Evolutionary conservation across 2,888 invertebrate genomes (phyloP).

Genomic region (Conistra vaccinii): DNA sequence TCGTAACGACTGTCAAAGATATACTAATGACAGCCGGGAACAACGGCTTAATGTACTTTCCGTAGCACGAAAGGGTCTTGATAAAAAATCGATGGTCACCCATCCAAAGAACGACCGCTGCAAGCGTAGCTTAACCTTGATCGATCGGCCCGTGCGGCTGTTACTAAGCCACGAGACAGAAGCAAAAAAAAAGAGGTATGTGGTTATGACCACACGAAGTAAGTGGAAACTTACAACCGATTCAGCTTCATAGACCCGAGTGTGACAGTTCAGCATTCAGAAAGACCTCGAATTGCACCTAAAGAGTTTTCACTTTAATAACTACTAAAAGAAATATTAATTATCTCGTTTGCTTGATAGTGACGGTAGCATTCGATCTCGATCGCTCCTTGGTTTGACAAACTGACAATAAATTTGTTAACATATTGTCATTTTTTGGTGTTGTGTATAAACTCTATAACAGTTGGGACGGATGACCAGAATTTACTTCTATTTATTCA

Average conservation of each 20-base stretch:
- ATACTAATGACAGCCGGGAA: background rate
- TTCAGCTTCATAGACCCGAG: too few relatives aligned
- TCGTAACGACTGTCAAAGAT: background rate
- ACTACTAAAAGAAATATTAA: too few relatives aligned
- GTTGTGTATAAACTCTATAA: slow-evolving; percentile 45
- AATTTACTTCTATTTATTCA: background rate
- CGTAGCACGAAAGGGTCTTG: background rate
- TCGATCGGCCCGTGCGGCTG: background rate
- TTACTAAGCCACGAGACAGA: background rate
- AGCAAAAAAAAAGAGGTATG: too few relatives aligned
- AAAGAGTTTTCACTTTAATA: too few relatives aligned
- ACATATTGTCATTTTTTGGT: slow-evolving; percentile 64
- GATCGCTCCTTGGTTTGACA: slow-evolving; percentile 39
- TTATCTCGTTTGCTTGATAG: slow-evolving; percentile 34
- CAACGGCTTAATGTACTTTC: background rate
- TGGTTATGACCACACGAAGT: too few relatives aligned
- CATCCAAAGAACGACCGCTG: background rate
- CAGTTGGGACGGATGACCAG: slow-evolving; percentile 35
- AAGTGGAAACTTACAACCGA: too few relatives aligned
- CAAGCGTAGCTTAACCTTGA: too few relatives aligned
- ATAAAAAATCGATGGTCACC: background rate
- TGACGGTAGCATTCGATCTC: slow-evolving; percentile 30
- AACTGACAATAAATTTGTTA: slow-evolving; percentile 63
- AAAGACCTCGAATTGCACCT: too few relatives aligned
- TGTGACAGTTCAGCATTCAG: too few relatives aligned